Conservation (phyloP, 2,888 invertebrate species). For the Drosophila macrospina region DNA sequence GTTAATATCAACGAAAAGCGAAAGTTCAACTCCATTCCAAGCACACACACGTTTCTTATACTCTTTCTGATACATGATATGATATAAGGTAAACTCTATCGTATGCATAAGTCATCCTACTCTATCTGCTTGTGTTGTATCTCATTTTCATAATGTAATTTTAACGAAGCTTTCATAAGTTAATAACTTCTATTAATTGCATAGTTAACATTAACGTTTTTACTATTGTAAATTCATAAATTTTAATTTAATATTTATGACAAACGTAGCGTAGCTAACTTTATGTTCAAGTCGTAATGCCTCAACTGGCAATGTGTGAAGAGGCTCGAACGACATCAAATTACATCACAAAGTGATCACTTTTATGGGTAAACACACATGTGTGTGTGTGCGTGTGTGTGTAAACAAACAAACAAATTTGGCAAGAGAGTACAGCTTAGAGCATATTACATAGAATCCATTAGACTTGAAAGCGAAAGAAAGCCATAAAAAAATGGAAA, state of each 20-base stretch:
- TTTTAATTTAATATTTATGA: not conserved
- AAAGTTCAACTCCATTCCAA: slow-evolving; percentile 28
- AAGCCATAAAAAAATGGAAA: slow-evolving; percentile 46
- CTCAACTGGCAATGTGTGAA: slow-evolving; percentile 8
- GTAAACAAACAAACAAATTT: slow-evolving; percentile 60
- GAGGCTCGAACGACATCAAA: slow-evolving; percentile 25
- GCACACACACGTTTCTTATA: slow-evolving; percentile 20
- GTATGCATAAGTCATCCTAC: not conserved
- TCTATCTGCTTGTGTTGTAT: too few relatives aligned
- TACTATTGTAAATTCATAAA: slow-evolving; percentile 3
- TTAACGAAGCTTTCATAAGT: not conserved
- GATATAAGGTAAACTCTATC: not conserved
- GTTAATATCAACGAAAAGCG: slow-evolving; percentile 29
- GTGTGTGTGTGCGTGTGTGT: slow-evolving; percentile 1
- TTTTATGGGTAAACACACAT: slow-evolving; percentile 46
- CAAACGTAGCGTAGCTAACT: not conserved
- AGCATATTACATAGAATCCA: slow-evolving; percentile 73
- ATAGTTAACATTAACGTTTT: too few relatives aligned
- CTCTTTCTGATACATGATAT: slow-evolving; percentile 14
- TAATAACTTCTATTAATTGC: not conserved
- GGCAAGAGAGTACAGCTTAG: slow-evolving; percentile 57
- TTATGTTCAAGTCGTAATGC: slow-evolving; percentile 11
- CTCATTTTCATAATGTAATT: too few relatives aligned
- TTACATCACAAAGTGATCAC: slow-evolving; percentile 62
- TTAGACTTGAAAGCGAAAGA: slow-evolving; percentile 69